Base-by-base conservation (phyloP, 1,140 invertebrate genomes). In the Hycleus phaleratus region DNA sequence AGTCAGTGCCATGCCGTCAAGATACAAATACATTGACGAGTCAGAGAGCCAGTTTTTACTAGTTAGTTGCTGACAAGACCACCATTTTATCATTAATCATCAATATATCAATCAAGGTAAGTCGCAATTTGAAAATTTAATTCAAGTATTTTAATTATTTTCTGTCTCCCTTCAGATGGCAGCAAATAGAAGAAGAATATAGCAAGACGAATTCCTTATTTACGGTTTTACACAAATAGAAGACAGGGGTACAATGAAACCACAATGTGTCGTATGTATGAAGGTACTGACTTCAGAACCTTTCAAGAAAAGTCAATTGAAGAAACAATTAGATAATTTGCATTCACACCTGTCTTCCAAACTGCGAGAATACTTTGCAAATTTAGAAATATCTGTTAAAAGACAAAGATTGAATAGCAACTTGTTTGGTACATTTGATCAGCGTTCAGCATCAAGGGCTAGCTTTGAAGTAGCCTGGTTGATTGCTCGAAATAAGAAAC, bases 251-350 rank as follows among this genome's bases (percentile, higher is more conserved):
- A 60, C 57, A 64, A 60, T 62, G 62, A 64, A 62, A 62, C 59
- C 60, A 62, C 55, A 61, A 51, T 62, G 53, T 60, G 58, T 62
- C 61, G 61, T 63, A 61, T 63, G 62, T 63, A 58, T 61, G 55
- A 61, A 61, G 46, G 59, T 58, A 61, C 57, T 60, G 60, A 59
- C 57, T 32, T 59, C 60, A 62, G 61, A 63, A 63, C 56, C 53
- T 60, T 63, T 63, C 52, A 63, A 63, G 61, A 63, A 58, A 63
- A 53, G 59, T 57, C 43, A 61, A 63, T 63, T 63, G 61, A 58
- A 63, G 58, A 62, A 60, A 59, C 54, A 63, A 46, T 63, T 58
- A 50, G 51, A 56, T 63, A 59, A 59, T 63, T 47, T 32, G 26
- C 52, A 55, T 55, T 55, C 52, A 55, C 52, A 55, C 52, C 52